phyloP scores from a whole-genome alignment of 2,888 invertebrate species.

The Pseudococcus longispinus region DNA sequence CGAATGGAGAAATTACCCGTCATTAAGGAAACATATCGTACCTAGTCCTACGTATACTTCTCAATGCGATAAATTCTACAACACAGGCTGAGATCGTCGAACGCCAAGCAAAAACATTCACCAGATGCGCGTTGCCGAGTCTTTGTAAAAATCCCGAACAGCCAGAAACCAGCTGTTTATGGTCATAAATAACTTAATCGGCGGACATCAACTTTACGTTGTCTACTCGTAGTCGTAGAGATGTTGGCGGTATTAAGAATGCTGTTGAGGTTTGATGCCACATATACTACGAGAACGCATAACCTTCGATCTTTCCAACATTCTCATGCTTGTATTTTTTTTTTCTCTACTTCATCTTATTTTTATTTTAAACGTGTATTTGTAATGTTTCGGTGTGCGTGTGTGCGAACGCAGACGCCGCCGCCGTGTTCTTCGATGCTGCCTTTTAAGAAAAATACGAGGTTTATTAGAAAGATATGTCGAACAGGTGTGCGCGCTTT shows the following conservation, averaged over 20 bases:
- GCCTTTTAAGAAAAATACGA: slow-evolving; percentile 49
- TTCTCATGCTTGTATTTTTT: slow-evolving; percentile 20
- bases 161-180: slow-evolving; percentile 53
- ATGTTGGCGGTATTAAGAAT: slow-evolving; percentile 40
- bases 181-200: slow-evolving; percentile 54
- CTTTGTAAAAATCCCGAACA: slow-evolving; percentile 27
- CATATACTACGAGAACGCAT: not conserved
- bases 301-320: slow-evolving; percentile 49
- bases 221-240: no score
- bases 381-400: not conserved
- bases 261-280: slow-evolving; percentile 52
- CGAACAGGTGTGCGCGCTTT: slow-evolving; percentile 45
- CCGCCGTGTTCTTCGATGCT: not conserved
- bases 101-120: not conserved
- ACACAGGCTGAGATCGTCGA: not conserved
- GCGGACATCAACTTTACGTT: slow-evolving; percentile 37
- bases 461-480: slow-evolving; percentile 47
- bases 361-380: not conserved
- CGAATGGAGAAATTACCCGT: not conserved
- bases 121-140: slow-evolving; percentile 34
- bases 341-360: not conserved
- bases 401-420: not conserved
- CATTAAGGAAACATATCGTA: not conserved
- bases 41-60: not conserved
- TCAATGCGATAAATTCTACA: not conserved